Conservation (phyloP, 2,797 vertebrate species). For the Phoxinus dragarum region DNA sequence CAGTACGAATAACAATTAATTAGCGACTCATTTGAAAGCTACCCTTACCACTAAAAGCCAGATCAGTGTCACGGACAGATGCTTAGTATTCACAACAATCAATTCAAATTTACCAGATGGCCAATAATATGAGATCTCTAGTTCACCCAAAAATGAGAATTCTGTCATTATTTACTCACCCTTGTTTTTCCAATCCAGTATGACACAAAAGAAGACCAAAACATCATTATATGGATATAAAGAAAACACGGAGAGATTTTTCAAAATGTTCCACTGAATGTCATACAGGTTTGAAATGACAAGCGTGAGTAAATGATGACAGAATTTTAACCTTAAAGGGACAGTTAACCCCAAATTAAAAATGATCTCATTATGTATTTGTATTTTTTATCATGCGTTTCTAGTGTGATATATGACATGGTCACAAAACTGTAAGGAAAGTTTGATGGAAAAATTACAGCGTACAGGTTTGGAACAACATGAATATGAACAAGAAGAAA, state of each 20-base stretch:
- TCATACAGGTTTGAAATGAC: background rate
- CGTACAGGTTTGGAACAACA: background rate
- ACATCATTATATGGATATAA: background rate
- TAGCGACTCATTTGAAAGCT: background rate
- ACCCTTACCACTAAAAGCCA: background rate
- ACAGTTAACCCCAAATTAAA: background rate
- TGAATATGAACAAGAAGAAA: background rate
- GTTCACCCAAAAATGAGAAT: background rate
- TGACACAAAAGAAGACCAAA: background rate
- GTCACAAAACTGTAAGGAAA: background rate
- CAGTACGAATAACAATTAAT: background rate
- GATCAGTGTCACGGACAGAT: background rate
- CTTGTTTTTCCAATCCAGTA: background rate
- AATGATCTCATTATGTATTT: background rate
- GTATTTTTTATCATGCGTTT: too few relatives aligned
- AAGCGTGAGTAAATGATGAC: too few relatives aligned
- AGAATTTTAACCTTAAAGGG: background rate
- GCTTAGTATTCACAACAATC: background rate
- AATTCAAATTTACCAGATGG: background rate
- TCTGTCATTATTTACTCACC: too few relatives aligned
- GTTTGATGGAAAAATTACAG: background rate
- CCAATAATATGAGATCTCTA: background rate
- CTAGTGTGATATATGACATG: background rate
- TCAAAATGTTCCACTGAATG: background rate
- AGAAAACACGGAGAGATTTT: background rate